Base-by-base conservation (phyloP, 2,797 vertebrate genomes). In the Capromys pilorides region DNA sequence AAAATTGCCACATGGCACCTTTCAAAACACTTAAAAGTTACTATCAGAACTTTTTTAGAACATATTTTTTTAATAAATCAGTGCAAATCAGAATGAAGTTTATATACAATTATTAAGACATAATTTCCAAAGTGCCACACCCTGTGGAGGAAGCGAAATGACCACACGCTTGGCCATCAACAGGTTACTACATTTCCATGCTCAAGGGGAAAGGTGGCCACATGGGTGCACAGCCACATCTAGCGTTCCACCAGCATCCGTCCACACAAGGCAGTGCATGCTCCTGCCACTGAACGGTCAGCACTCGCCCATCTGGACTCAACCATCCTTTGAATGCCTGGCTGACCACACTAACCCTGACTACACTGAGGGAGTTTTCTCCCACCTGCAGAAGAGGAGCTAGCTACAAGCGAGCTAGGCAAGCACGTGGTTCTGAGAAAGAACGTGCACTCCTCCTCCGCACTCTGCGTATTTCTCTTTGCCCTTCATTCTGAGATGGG, bases 1-100 rank as follows among this genome's bases (percentile, higher is more conserved):
- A 88, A 85, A 80, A 10, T 45, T 95, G 86, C 26, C 49, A 85
- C 31, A 73, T 0, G 77, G 26, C n/a, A 73, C 66, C 91, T 73
- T 93, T 78, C 66, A 71, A 93, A 94, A 87, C 19, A 89, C 12
- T 61, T 75, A 71, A 81, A 75, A 13, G 41, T 36, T 90, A 12
- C 36, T 57, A 86, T 36, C 45, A 59, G 19, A 64, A 95, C 89
- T 95, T 45, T 89, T 94, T 88, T 73, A 80, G 24, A 87, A 77
- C 1, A 54, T 28, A 51, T 26, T 85, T 90, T 67, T 94, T 86
- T 85, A 31, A 93, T 36, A 88, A 66, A 93, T 81, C 54, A 93
- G 51, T n/a, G 2, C 3, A 2, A 83, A 91, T 93, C 86, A 94
- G 51, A 90, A 88, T 78, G 45, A 95, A 59, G 69, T n/a, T 94